Percentiles rank a stretch among this genome's conserved stretches.
Conservation (phyloP, 2,888 invertebrate genomes). For the Thymelicus acteon region DNA sequence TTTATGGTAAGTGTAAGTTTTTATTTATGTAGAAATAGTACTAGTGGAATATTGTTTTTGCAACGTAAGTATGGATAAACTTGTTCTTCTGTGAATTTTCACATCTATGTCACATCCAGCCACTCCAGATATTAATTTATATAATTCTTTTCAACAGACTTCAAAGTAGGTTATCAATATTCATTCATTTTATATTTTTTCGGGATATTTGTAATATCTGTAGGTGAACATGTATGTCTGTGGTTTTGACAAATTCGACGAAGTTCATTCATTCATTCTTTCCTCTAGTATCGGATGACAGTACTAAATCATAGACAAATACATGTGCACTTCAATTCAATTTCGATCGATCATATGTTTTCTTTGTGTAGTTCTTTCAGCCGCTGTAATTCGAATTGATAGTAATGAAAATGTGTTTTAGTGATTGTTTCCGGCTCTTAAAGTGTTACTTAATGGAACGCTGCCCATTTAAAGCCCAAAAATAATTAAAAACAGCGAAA, state of each 20-base stretch:
- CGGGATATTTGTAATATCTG: no score
- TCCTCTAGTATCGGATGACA: conserved; percentile 49
- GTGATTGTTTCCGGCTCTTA: conserved; percentile 43
- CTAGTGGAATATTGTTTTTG: no score
- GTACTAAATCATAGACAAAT: conserved; percentile 66
- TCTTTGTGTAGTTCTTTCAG: conserved; percentile 84
- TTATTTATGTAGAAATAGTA: no score
- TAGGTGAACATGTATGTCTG: not conserved
- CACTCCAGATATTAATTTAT: no score
- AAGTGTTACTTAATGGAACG: conserved; percentile 40
- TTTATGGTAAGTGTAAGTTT: conserved; percentile 7
- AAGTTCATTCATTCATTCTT: conserved; percentile 40
- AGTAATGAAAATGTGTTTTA: conserved; percentile 64
- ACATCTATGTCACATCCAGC: no score
- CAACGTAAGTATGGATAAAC: no score
- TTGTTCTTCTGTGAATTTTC: no score
- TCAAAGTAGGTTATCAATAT: no score
- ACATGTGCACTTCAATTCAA: conserved; percentile 80
- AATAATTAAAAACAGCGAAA: conserved; percentile 41
- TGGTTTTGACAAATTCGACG: not conserved
- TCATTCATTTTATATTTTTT: no score
- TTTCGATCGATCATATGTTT: conserved; percentile 84
- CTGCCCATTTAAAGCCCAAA: conserved; percentile 39
- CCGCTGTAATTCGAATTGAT: conserved; percentile 82
- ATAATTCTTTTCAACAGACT: no score